These are phyloP conservation scores for Agonopterix arenella DNA, from an alignment of 2,888 invertebrate genomes.

Conservation along the genomic window DNA sequence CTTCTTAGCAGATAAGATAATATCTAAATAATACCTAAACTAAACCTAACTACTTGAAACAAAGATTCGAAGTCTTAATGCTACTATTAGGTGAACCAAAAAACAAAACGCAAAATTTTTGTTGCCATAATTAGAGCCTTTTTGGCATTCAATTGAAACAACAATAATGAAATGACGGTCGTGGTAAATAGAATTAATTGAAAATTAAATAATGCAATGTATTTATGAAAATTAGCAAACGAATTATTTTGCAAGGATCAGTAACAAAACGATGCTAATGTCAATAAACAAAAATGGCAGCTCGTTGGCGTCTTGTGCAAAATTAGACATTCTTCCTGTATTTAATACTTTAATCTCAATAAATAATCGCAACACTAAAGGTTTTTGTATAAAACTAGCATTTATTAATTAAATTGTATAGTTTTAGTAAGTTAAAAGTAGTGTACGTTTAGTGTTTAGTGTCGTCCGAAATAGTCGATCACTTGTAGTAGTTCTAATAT, in stretches of 20 bases:
- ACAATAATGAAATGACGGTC: too few relatives aligned
- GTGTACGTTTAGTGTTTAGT: not conserved
- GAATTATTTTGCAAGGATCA: not conserved
- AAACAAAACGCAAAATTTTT: too few relatives aligned
- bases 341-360: conserved; percentile 12
- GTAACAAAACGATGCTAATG: conserved; percentile 14
- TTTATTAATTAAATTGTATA: not conserved
- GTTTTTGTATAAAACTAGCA: not conserved
- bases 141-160: too few relatives aligned
- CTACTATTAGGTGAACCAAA: too few relatives aligned
- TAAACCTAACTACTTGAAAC: too few relatives aligned
- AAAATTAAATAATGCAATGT: too few relatives aligned
- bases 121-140: too few relatives aligned
- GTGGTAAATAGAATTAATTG: too few relatives aligned
- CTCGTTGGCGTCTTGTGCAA: conserved; percentile 46
- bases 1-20: too few relatives aligned
- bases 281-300: conserved; percentile 33
- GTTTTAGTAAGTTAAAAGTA: conserved; percentile 4
- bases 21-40: too few relatives aligned
- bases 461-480: not conserved
- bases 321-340: conserved; percentile 45
- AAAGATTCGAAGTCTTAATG: too few relatives aligned
- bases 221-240: too few relatives aligned
- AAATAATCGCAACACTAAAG: not conserved
- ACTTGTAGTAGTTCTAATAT: conserved; percentile 50